A percentile compares a stretch with the other conserved stretches of the same genome.
phyloP scores from a whole-genome alignment of 2,113 vertebrate species.

The Micronycteris hirsuta region DNA sequence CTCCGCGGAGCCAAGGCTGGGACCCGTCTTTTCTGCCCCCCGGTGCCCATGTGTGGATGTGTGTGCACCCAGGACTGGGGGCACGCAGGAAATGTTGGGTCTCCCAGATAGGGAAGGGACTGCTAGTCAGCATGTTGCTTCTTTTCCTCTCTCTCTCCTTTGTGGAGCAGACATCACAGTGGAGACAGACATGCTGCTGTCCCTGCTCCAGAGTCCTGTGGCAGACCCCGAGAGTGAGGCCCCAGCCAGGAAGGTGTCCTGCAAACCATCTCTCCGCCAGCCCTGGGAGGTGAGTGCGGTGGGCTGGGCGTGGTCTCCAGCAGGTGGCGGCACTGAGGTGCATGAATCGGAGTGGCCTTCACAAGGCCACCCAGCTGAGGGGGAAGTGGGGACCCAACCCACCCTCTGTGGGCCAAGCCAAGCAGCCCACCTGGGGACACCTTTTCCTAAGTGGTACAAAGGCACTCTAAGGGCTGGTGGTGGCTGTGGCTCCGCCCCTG shows the following conservation, averaged over 20 bases:
- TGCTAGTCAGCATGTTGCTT: background rate
- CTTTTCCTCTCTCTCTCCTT: background rate
- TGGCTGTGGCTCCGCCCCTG: too few species aligned
- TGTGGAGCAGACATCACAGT: conserved; percentile 66
- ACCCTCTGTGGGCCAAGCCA: background rate
- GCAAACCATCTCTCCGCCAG: conserved; percentile 33
- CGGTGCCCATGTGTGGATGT: fast-evolving
- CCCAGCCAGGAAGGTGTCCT: conserved; percentile 74
- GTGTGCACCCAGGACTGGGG: background rate
- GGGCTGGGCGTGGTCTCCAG: background rate
- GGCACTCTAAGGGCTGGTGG: background rate
- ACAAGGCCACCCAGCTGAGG: too few species aligned
- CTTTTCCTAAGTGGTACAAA: background rate
- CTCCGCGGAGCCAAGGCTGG: fast-evolving
- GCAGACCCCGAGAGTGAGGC: conserved; percentile 60
- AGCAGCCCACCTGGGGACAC: background rate
- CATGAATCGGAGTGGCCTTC: background rate
- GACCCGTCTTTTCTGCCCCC: background rate
- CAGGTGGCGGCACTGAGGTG: too few species aligned
- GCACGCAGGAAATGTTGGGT: fast-evolving
- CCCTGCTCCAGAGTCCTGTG: conserved; percentile 72
- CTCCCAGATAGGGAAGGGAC: background rate
- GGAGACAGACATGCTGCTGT: conserved; percentile 77
- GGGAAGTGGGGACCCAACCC: background rate
- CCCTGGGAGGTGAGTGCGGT: conserved; percentile 50